phyloP scores from a whole-genome alignment of 1,140 invertebrate species.

The Cydia amplana region DNA sequence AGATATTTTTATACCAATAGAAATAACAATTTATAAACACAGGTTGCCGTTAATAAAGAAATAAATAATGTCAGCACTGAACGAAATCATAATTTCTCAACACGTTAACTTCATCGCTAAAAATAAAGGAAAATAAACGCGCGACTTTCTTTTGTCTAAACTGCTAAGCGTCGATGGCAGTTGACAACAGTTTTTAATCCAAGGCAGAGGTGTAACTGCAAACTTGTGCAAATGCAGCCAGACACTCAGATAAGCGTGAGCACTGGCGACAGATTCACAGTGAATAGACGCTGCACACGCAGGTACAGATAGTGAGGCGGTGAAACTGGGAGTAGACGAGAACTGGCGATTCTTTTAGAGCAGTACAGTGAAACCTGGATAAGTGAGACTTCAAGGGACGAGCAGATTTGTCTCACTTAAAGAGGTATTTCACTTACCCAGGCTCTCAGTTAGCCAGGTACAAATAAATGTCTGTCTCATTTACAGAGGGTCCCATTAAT shows the following conservation, averaged over 20 bases:
- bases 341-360: neutral
- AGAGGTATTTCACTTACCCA: too few relatives aligned
- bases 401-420: too few relatives aligned
- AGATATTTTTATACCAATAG: neutral
- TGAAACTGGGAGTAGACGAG: neutral
- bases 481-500: too few relatives aligned
- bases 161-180: slow-evolving; percentile 13
- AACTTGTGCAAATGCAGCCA: slow-evolving; percentile 24
- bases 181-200: slow-evolving; percentile 25
- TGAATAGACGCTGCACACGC: neutral
- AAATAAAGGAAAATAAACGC: slow-evolving; percentile 9
- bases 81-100: slow-evolving; percentile 15
- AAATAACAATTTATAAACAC: neutral
- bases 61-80: neutral
- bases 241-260: slow-evolving; percentile 6
- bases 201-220: neutral
- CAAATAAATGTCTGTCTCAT: too few relatives aligned
- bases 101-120: slow-evolving; percentile 7
- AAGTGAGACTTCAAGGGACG: too few relatives aligned
- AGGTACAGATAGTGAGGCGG: neutral
- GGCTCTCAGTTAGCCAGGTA: too few relatives aligned
- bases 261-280: neutral
- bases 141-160: slow-evolving; percentile 26
- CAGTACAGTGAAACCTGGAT: neutral
- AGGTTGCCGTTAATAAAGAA: neutral